A percentile compares a stretch with the other conserved stretches of the same genome.
phyloP scores from a whole-genome alignment of 2,113 vertebrate genomes.

The Alexandromys fortis region DNA sequence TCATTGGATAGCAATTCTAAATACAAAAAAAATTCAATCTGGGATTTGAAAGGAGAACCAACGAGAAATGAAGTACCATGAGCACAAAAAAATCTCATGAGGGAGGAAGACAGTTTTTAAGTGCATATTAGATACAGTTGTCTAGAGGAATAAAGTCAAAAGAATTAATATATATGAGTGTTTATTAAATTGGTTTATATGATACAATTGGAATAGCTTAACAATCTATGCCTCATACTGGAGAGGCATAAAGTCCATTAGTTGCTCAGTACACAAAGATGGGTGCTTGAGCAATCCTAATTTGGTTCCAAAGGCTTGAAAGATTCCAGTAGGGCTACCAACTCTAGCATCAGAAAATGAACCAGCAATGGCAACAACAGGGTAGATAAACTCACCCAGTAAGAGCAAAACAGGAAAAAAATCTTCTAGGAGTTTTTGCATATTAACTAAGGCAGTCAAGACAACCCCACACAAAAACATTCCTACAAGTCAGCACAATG shows the following conservation, averaged over 20 bases:
- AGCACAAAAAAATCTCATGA: background rate
- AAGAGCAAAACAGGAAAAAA: background rate
- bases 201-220: too few relatives aligned
- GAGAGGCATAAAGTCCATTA: background rate
- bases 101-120: background rate
- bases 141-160: background rate
- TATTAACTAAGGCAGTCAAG: background rate
- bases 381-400: background rate
- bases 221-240: background rate
- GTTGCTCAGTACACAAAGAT: background rate
- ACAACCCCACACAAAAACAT: background rate
- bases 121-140: background rate
- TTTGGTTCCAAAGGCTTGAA: background rate
- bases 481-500: background rate
- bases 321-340: background rate
- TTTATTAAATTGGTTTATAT: background rate
- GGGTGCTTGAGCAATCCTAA: background rate
- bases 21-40: constrained; percentile 40
- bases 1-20: constrained; percentile 35
- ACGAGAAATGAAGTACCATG: background rate
- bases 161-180: background rate
- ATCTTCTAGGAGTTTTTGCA: background rate
- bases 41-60: background rate
- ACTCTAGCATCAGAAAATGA: background rate
- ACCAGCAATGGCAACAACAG: background rate